These are phyloP conservation scores for Cephalotes varians DNA, from an alignment of 2,888 invertebrate genomes.

Conservation along the genomic window DNA sequence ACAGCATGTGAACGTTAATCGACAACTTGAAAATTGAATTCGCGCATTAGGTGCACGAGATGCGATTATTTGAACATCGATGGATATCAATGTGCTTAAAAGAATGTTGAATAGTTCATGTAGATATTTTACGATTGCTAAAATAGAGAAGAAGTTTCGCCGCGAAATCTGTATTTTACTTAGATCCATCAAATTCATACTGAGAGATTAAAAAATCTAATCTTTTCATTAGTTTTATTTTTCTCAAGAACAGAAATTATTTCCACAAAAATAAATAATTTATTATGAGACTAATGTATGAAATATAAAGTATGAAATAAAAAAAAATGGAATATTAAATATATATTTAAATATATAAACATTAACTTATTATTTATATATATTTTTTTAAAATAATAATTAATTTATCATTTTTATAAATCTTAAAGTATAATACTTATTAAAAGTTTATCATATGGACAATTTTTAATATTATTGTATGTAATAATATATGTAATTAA, in stretches of 20 bases:
- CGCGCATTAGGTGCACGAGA: slow-evolving; percentile 1
- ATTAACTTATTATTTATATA: neutral
- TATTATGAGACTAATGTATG: neutral
- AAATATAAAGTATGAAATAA: neutral
- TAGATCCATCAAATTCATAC: neutral
- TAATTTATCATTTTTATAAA: neutral
- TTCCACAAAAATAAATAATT: neutral
- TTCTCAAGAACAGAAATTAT: neutral
- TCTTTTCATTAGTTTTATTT: neutral
- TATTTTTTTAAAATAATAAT: neutral
- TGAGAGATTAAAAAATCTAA: neutral
- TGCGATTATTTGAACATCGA: slow-evolving; percentile 21
- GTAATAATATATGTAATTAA: slow-evolving; percentile 4
- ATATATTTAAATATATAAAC: neutral
- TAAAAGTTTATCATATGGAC: neutral
- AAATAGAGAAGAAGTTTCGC: neutral
- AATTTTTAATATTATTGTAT: too few species aligned
- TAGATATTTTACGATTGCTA: neutral
- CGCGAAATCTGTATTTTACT: neutral
- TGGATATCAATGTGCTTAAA: neutral
- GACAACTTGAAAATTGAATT: slow-evolving; percentile 40
- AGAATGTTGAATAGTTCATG: neutral
- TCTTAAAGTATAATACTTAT: neutral
- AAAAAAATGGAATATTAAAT: too few species aligned
- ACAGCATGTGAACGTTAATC: slow-evolving; percentile 3